Percentiles rank a stretch among this genome's conserved stretches.
Evolutionary conservation across 2,113 vertebrate genomes (phyloP).

Genomic region (Pygoscelis antarcticus): DNA sequence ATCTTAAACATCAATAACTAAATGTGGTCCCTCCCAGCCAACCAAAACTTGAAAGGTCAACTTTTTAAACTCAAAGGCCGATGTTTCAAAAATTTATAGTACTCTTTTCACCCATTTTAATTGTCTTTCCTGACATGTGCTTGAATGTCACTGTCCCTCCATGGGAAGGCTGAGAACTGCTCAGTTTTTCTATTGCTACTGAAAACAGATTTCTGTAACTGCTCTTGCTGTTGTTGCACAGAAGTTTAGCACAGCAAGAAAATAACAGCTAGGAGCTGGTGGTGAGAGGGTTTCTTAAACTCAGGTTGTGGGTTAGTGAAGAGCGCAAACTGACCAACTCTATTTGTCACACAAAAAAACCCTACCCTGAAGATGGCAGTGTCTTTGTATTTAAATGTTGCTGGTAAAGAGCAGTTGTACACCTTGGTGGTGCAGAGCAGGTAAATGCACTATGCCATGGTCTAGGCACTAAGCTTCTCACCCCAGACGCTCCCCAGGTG

Average conservation of each 20-base stretch:
- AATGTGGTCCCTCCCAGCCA: not conserved
- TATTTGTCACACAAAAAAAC: not conserved
- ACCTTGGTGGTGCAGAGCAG: not conserved
- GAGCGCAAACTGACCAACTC: not conserved
- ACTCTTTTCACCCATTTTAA: not conserved
- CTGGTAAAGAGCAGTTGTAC: not conserved
- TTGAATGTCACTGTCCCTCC: not conserved
- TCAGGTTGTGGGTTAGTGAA: not conserved
- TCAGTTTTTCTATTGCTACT: not conserved
- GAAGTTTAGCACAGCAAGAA: not conserved
- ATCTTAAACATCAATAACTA: not conserved
- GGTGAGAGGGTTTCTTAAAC: not conserved
- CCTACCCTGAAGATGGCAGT: fast-evolving
- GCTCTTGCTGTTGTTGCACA: not conserved
- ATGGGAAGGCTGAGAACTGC: not conserved
- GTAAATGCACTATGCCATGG: fast-evolving
- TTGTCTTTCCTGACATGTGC: not conserved
- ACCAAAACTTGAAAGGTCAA: not conserved
- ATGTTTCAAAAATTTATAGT: not conserved
- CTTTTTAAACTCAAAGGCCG: not conserved
- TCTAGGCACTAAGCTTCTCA: not conserved
- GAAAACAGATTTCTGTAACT: not conserved
- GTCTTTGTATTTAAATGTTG: not conserved
- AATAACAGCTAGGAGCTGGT: not conserved
- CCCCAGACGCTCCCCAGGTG: not conserved